phyloP scores from a whole-genome alignment of 2,797 vertebrate species.

The Jordanella pulchra region DNA sequence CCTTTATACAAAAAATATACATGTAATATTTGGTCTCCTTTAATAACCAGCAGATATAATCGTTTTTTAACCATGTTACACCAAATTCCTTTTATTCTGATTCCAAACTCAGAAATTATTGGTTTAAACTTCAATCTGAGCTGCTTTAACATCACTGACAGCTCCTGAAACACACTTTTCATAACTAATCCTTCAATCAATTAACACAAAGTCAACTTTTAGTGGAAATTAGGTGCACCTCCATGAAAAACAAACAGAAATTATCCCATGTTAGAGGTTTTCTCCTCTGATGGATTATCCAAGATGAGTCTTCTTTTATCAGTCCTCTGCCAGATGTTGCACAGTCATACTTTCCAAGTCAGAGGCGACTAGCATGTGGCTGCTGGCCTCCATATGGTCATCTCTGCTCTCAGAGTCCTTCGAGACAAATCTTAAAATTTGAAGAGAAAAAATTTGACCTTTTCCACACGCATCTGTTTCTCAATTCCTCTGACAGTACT shows the following conservation, averaged over 20 bases:
- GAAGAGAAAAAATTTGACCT: neutral
- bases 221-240: neutral
- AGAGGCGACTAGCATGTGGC: constrained; percentile 64
- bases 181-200: neutral
- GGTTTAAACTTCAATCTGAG: neutral
- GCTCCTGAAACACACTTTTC: neutral
- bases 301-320: constrained; percentile 61
- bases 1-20: neutral
- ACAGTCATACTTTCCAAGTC: constrained; percentile 79
- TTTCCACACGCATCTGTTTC: neutral
- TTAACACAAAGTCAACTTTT: no score
- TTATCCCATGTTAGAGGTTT: neutral
- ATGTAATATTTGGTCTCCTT: neutral
- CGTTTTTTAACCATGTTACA: neutral
- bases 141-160: neutral
- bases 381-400: constrained; percentile 42
- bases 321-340: constrained; percentile 63
- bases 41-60: neutral
- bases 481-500: neutral
- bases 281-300: constrained; percentile 24
- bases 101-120: neutral
- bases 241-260: neutral
- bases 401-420: constrained; percentile 39
- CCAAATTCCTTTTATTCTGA: neutral
- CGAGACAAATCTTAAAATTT: neutral